phyloP scores from a whole-genome alignment of 2,113 vertebrate species.

The Sturnus vulgaris region DNA sequence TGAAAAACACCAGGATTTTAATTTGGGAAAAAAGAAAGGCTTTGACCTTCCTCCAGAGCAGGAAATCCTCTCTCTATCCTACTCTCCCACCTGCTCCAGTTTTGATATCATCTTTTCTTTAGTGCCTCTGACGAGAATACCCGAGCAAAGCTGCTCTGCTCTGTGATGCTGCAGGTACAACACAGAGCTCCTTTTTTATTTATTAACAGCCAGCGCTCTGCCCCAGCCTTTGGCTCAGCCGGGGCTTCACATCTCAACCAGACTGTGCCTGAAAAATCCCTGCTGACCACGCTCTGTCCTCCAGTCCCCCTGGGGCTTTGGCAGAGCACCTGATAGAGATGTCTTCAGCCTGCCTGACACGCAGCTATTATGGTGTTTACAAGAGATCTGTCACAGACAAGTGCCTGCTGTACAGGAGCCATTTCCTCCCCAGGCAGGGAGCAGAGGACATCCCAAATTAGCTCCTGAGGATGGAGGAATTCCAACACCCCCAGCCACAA shows the following conservation, averaged over 20 bases:
- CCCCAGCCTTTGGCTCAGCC: not conserved
- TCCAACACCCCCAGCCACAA: slow-evolving; percentile 14
- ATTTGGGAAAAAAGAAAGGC: not conserved
- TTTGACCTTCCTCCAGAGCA: not conserved
- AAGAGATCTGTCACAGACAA: slow-evolving; percentile 55
- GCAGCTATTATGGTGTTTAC: slow-evolving; percentile 30
- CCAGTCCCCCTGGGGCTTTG: not conserved
- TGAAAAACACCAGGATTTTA: not conserved
- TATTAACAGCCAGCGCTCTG: not conserved
- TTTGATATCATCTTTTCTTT: not conserved
- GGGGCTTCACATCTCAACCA: not conserved
- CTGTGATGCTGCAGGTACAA: not conserved
- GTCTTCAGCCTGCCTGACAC: slow-evolving; percentile 24
- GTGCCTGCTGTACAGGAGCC: slow-evolving; percentile 22
- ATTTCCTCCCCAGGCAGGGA: slow-evolving; percentile 25
- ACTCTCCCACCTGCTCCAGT: not conserved
- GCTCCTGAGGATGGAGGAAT: not conserved
- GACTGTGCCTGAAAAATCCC: not conserved
- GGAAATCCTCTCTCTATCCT: not conserved
- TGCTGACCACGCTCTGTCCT: slow-evolving; percentile 33
- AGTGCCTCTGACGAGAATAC: not conserved
- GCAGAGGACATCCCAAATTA: slow-evolving; percentile 29
- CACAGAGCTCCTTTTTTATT: not conserved
- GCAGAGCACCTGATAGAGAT: slow-evolving; percentile 51
- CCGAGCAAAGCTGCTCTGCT: not conserved